Conservation (phyloP, 2,888 invertebrate species). For the Alviniconcha strummeri region DNA sequence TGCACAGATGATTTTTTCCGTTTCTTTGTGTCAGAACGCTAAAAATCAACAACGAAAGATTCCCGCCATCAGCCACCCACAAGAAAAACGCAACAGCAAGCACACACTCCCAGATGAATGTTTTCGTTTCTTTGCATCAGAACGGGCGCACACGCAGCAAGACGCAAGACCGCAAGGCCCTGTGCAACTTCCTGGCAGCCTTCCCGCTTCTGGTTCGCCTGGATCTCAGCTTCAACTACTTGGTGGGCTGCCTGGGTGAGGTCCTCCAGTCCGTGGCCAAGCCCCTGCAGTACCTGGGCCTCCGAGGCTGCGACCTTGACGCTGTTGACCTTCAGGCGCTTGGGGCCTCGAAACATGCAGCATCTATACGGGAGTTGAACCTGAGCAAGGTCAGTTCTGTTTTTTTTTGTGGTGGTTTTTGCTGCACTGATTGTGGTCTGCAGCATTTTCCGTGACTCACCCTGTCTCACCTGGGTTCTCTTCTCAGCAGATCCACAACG, state of each 20-base stretch:
- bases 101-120: not conserved
- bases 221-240: conserved; percentile 61
- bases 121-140: conserved; percentile 21
- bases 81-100: no score
- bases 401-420: not conserved
- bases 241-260: conserved; percentile 61
- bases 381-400: conserved; percentile 53
- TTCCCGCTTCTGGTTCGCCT: conserved; percentile 51
- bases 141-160: conserved; percentile 60
- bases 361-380: conserved; percentile 56
- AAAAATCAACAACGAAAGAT: no score
- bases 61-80: no score
- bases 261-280: conserved; percentile 49
- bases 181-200: conserved; percentile 42
- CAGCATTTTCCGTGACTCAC: conserved; percentile 52
- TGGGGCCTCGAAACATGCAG: conserved; percentile 53
- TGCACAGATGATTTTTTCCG: no score
- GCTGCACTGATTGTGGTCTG: conserved; percentile 9
- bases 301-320: conserved; percentile 61
- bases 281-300: conserved; percentile 57
- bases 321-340: conserved; percentile 55
- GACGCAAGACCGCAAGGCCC: conserved; percentile 48
- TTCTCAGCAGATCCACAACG: not conserved
- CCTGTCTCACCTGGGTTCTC: not conserved
- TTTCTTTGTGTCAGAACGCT: no score